Conservation (phyloP, 2,113 vertebrate genomes). For the Heterotilapia buettikoferi region DNA sequence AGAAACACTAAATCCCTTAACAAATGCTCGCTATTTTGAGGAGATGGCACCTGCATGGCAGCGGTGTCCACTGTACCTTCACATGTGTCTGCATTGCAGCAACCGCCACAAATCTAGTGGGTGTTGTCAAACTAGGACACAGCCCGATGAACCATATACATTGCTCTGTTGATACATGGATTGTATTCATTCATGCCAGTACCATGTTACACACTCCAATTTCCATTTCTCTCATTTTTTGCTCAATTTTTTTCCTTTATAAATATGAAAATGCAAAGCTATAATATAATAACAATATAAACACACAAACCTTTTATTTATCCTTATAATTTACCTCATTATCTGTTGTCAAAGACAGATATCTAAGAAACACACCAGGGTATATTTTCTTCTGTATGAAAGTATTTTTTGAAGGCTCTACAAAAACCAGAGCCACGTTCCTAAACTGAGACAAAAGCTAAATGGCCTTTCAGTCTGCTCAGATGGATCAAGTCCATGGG, state of each 20-base stretch:
- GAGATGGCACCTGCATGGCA: neutral
- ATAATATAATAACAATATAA: neutral
- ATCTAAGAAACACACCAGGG: neutral
- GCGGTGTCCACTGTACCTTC: neutral
- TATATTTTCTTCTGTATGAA: neutral
- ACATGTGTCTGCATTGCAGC: conserved; percentile 55
- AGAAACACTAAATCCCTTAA: neutral
- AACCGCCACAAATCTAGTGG: conserved; percentile 26
- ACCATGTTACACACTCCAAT: neutral
- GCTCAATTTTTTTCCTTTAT: neutral
- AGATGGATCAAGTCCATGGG: neutral
- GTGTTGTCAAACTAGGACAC: conserved; percentile 44
- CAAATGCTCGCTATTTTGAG: neutral
- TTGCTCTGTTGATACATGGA: neutral
- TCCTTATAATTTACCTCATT: neutral
- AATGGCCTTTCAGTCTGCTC: conserved; percentile 37
- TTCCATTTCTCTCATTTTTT: neutral
- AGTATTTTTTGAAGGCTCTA: neutral
- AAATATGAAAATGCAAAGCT: neutral
- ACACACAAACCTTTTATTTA: neutral
- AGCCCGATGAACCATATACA: conserved; percentile 3
- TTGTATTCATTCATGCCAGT: conserved; percentile 1
- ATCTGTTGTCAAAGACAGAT: neutral
- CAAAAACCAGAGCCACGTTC: neutral
- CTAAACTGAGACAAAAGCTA: neutral